Base-by-base conservation (phyloP, 2,113 vertebrate genomes). In the Corythoichthys haematopterus region DNA sequence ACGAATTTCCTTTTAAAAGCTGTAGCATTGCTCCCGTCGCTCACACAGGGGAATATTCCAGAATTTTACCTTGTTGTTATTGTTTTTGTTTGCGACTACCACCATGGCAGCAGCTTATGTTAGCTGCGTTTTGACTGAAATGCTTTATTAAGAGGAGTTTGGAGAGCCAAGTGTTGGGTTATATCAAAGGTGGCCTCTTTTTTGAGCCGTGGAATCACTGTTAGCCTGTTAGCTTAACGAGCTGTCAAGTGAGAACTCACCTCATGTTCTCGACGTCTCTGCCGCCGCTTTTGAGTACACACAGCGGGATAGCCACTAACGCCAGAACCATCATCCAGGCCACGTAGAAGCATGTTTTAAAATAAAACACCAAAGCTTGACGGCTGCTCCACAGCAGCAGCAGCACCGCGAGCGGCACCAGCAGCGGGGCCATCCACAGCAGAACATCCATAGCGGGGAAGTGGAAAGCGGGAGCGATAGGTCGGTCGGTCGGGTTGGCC, bases 201-300 rank as follows among this genome's bases (percentile, higher is more conserved):
- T 55, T 55, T 15, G 47, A 12, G 28, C 11, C 28, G 28, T 12
- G 52, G 4, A 20, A 12, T 33, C 20, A 11, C 20, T 12, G 59
- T 16, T 46, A 62, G 60, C 69, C 50, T 8, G 78, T 77, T 86
- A 85, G 74, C 78, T 6, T 15, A 7, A n/a, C 45, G 7, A 81
- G 70, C 80, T 73, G 78, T 76, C 77, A 80, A 50, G 38, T 63
- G 65, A 74, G 51, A 83, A 78, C 63, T 90, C 80, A 93, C 96
- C 93, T 92, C 96, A 98, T 96, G 87, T 98, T 98, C 66, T 93
- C 92, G 51, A 98, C 85, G 55, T 93, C 94, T 67, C 96, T 92
- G 70, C 95, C 95, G 20, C 94, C 92, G 90, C 95, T 93, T 72
- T 93, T 88, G 77, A 96, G 86, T 40, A 96, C 74, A 59, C 94